These are phyloP conservation scores for Melanaphis sacchari DNA, from an alignment of 1,140 invertebrate species.

Conservation along the genomic window DNA sequence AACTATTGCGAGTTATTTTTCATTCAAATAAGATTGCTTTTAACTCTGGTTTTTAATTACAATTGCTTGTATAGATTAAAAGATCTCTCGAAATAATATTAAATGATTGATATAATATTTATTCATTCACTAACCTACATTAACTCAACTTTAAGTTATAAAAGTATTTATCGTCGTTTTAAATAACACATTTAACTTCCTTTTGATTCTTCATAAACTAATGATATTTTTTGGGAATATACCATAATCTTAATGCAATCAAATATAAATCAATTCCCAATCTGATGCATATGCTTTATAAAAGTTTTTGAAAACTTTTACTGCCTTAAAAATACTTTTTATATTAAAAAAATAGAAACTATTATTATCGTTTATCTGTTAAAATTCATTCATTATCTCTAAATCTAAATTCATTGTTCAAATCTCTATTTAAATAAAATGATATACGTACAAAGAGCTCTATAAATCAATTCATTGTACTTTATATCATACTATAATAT, in stretches of 20 bases:
- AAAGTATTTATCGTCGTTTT: not conserved
- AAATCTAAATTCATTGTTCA: not conserved
- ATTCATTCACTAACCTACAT: not conserved
- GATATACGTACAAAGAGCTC: not conserved
- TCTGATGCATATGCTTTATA: not conserved
- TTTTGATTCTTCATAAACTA: not conserved
- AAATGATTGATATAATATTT: not conserved
- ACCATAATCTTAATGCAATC: not conserved
- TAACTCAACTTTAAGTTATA: not conserved
- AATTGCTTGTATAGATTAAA: not conserved
- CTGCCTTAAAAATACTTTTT: not conserved
- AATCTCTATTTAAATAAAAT: not conserved
- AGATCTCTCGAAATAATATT: not conserved
- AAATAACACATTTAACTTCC: not conserved
- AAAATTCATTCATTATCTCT: not conserved
- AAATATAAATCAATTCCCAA: constrained; percentile 20
- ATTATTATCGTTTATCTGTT: not conserved
- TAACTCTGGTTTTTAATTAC: no score
- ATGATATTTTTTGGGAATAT: not conserved
- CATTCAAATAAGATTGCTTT: not conserved
- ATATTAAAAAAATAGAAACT: not conserved
- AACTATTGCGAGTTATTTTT: not conserved
- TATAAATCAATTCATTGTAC: not conserved
- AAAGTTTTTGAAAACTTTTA: not conserved
- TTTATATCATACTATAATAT: not conserved